Evolutionary conservation across 2,797 vertebrate genomes (phyloP), one percentile per base, ranked within the genome.

Genomic region (Sebastes matsubarae): DNA sequence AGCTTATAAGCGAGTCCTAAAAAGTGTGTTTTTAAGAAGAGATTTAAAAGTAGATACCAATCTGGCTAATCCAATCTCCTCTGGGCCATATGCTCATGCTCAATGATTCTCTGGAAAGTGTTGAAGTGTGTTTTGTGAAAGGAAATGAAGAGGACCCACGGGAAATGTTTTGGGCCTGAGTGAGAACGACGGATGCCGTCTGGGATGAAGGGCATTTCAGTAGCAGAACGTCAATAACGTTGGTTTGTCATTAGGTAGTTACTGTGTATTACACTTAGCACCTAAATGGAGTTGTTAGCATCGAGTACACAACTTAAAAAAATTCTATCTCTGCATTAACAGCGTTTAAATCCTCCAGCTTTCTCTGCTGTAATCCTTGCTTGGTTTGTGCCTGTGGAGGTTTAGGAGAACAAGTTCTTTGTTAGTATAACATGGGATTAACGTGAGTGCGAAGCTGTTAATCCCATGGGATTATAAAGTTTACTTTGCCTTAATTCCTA

Each of bases 351-450:
- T 84, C 81, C 82, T 2, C 20, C 64, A 0, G 63, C 58, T 72
- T 85, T 81, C 67, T 86, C 63, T 46, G 70, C 80, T 70, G 20
- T 93, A 94, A 93, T 93, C 92, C 92, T 79, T 67, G 77, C 83
- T 89, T 75, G 69, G 72, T 88, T 88, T 90, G 84, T 81, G 92
- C 77, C 79, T 63, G 75, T 72, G 54, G 74, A 86, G 78, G 38
- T 88, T 92, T 80, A 79, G 64, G 27, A 27, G 73, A 88, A 84
- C 81, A 82, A 30, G 14, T 68, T 81, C 73, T 84, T 85, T 86
- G 88, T 89, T 89, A 64, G 81, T 79, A 36, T 38, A 92, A 92
- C 88, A 84, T 72, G 69, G 84, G 91, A 93, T 94, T 93, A 92
- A 88, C 71, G 29, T 79, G 79, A 83, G 82, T 79, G 80, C 83